phyloP scores from a whole-genome alignment of 1,140 invertebrate genomes.

The Periplaneta americana region DNA sequence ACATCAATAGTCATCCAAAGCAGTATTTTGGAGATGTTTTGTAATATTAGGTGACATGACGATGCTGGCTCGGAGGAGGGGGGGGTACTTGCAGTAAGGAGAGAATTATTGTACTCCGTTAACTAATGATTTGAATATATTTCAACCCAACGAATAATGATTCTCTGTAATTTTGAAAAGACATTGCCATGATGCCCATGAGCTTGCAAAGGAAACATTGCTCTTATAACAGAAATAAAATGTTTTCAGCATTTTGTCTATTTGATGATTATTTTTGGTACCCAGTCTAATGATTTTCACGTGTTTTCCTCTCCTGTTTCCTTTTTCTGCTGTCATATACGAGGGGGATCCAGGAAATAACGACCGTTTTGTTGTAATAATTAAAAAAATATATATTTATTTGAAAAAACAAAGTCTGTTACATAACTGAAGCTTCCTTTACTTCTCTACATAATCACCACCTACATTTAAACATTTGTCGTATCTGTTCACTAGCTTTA shows the following conservation, averaged over 20 bases:
- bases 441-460: no score
- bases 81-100: not conserved
- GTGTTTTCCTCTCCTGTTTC: no score
- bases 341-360: no score
- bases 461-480: no score
- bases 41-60: not conserved
- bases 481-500: no score
- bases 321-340: no score
- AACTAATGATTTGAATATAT: not conserved
- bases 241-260: not conserved
- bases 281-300: not conserved
- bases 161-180: not conserved
- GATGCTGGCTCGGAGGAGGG: no score
- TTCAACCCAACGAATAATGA: not conserved
- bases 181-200: not conserved
- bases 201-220: not conserved
- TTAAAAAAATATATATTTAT: no score
- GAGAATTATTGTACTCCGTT: not conserved
- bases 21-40: not conserved
- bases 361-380: no score
- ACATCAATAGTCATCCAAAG: not conserved
- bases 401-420: no score
- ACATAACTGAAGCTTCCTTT: no score
- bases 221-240: not conserved
- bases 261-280: not conserved